A percentile compares a stretch with the other conserved stretches of the same genome.
Conservation (phyloP, 2,797 vertebrate species). For the Thunnus albacares region DNA sequence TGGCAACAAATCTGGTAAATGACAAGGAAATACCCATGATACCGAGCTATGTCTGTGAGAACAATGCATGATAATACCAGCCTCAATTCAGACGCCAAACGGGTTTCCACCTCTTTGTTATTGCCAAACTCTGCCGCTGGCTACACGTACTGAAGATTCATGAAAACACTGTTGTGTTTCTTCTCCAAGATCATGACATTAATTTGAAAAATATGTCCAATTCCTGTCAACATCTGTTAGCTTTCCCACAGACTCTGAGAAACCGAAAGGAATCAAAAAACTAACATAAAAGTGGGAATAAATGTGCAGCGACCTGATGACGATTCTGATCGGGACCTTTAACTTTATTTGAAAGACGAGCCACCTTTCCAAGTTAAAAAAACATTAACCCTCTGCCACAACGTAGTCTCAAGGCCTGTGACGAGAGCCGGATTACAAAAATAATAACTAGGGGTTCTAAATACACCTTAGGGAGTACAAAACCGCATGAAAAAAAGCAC, state of each 20-base stretch:
- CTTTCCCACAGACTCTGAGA: conserved; percentile 13
- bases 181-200: conserved; percentile 27
- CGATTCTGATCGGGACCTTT: background rate
- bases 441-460: conserved; percentile 8
- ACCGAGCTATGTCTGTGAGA: conserved; percentile 11
- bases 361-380: background rate
- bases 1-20: conserved; percentile 49
- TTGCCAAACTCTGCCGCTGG: background rate
- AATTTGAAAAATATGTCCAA: conserved; percentile 37
- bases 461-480: conserved; percentile 10
- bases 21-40: conserved; percentile 24
- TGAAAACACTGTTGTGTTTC: background rate
- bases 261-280: conserved; percentile 28
- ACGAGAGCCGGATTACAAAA: background rate
- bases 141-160: conserved; percentile 30
- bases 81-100: conserved; percentile 22
- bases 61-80: conserved; percentile 37
- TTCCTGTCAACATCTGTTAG: no score
- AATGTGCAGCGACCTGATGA: background rate
- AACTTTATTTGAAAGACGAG: background rate
- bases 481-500: conserved; percentile 17
- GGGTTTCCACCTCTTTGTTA: background rate
- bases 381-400: background rate
- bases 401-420: background rate
- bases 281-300: conserved; percentile 22